Base-by-base conservation (phyloP, 2,113 vertebrate species). In the Vulpes vulpes region DNA sequence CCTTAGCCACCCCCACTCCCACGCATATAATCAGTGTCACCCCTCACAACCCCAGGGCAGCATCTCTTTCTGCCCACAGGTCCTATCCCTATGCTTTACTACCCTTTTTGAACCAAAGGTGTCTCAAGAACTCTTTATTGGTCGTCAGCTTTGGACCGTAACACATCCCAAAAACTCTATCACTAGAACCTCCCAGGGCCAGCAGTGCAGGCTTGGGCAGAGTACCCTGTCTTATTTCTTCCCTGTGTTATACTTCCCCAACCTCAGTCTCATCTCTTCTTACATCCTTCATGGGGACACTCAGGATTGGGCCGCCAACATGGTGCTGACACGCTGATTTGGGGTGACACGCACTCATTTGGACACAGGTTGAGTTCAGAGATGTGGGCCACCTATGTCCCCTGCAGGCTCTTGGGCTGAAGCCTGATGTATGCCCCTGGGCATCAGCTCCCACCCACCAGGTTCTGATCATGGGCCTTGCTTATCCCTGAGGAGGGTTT, bases 401-500 rank as follows among this genome's bases (percentile, higher is more conserved):
- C 30, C 82, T 25, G 14, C 3, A 49, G 59, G 73, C 11, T 22
- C 62, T 59, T 49, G 65, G n/a, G 32, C 23, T 22, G 67, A 51
- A 67, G 12, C 3, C 15, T 55, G 1, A 0, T 16, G 17, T 7
- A 1, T 62, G 32, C 32, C 1, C 38, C 80, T 64, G 20, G 11
- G 30, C 8, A 7, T 79, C 62, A 49, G 32, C 8, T 64, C 25
- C 32, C 51, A 9, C 25, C 67, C 38, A 17, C 9, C 35, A 1
- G 7, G 5, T 71, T 80, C 69, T 82, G 53, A 43, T 20, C 59
- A 64, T 14, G 11, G 43, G 30, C 19, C 78, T 67, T 65, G 23
- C 16, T 25, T 55, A 20, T 80, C 76, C 25, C 84, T 22, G 38
- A 12, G 16, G n/a, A 85, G 43, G 3, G 25, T 19, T n/a, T 93